Conservation (phyloP, 2,113 vertebrate species). For the Eleginops maclovinus region DNA sequence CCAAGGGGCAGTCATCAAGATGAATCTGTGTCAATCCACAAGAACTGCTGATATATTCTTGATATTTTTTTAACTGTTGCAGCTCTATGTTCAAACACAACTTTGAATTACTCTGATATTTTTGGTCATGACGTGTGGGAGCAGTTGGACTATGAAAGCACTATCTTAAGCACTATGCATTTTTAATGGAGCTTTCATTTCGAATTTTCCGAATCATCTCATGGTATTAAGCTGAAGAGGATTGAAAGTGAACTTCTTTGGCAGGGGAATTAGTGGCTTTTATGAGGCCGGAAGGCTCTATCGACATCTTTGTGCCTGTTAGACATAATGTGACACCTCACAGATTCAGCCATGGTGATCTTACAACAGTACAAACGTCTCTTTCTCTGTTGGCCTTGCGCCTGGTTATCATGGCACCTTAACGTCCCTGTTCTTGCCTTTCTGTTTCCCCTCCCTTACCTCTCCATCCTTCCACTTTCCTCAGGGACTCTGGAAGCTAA, state of each 20-base stretch:
- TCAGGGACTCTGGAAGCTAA: constrained; percentile 60
- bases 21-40: constrained; percentile 26
- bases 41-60: constrained; percentile 3
- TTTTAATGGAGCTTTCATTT: constrained; percentile 36
- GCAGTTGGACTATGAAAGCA: constrained; percentile 6
- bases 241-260: constrained; percentile 15
- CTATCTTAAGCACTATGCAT: constrained; percentile 19
- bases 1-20: constrained; percentile 40
- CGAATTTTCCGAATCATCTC: constrained; percentile 24
- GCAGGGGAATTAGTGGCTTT: constrained; percentile 10
- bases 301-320: constrained; percentile 30
- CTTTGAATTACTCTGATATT: background rate
- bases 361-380: background rate
- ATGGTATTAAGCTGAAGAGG: constrained; percentile 20
- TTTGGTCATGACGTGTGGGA: constrained; percentile 11
- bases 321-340: constrained; percentile 43
- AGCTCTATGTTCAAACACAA: background rate
- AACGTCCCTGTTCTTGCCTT: constrained; percentile 1
- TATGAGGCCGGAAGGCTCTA: constrained; percentile 12
- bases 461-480: constrained; percentile 48
- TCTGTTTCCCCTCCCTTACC: constrained; percentile 6
- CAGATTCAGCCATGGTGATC: constrained; percentile 35
- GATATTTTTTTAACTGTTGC: constrained; percentile 17
- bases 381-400: constrained; percentile 23
- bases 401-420: constrained; percentile 27